phyloP scores from a whole-genome alignment of 2,797 vertebrate genomes.

The Malurus splendens region DNA sequence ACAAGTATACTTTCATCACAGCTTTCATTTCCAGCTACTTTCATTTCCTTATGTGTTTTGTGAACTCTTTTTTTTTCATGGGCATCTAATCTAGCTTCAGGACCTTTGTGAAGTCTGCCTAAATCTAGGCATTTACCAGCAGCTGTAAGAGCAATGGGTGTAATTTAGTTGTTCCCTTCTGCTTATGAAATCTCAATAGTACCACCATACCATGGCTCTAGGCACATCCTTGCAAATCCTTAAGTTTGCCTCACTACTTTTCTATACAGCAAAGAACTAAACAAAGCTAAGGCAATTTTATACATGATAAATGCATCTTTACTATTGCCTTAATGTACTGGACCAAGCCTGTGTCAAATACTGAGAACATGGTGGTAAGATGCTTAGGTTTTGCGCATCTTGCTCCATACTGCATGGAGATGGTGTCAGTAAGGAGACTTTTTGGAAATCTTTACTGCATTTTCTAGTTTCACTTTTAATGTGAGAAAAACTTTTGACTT shows the following conservation, averaged over 20 bases:
- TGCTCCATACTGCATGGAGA: neutral
- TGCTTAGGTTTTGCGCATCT: neutral
- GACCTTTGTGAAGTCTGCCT: neutral
- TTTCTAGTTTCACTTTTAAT: neutral
- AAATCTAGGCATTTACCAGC: neutral
- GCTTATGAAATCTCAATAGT: neutral
- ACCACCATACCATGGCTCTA: neutral
- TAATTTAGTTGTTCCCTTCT: neutral
- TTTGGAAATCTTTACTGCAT: neutral
- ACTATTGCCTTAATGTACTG: neutral
- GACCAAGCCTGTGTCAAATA: neutral
- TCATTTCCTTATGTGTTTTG: neutral
- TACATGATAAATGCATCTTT: neutral
- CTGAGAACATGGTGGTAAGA: neutral
- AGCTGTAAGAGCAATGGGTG: neutral
- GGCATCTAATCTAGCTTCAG: neutral
- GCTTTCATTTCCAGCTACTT: neutral
- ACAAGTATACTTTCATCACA: neutral
- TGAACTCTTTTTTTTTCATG: neutral
- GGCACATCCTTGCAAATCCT: neutral
- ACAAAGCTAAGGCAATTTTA: neutral
- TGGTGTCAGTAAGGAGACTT: neutral
- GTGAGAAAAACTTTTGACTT: neutral
- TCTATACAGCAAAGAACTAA: neutral
- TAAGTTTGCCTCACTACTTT: neutral